phyloP scores from a whole-genome alignment of 2,888 invertebrate genomes.

The Schrankia costaestrigalis region DNA sequence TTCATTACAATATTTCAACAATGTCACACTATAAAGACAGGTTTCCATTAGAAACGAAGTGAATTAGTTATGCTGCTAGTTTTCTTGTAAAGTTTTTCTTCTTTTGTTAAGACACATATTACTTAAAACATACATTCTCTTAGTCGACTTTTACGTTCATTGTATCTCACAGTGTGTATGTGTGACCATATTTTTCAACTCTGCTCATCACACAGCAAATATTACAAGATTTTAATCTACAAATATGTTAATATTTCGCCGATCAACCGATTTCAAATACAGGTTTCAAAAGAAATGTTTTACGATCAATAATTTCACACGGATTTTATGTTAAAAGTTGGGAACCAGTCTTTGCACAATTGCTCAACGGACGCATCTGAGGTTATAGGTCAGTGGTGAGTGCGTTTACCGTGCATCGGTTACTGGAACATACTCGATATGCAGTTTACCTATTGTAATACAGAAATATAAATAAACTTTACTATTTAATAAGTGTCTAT shows the following conservation, averaged over 20 bases:
- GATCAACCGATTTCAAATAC: no score
- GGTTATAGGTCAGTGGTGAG: constrained; percentile 57
- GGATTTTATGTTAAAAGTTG: constrained; percentile 29
- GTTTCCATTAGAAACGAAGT: no score
- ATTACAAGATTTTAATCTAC: constrained; percentile 23
- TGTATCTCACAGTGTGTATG: no score
- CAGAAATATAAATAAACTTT: constrained; percentile 17
- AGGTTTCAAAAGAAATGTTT: constrained; percentile 25
- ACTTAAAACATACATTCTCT: no score
- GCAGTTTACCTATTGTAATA: constrained; percentile 32
- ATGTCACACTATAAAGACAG: not conserved
- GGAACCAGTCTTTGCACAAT: constrained; percentile 61
- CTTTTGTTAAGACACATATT: no score
- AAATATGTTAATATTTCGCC: constrained; percentile 38
- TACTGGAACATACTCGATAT: constrained; percentile 37
- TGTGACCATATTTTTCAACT: no score
- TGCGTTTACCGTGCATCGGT: constrained; percentile 31
- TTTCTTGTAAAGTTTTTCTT: no score
- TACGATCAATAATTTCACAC: constrained; percentile 57
- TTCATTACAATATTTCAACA: not conserved
- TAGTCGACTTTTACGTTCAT: no score
- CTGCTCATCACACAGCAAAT: constrained; percentile 31
- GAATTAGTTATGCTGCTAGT: no score
- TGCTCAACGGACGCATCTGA: constrained; percentile 47
- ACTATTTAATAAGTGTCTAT: constrained; percentile 3